Evolutionary conservation across 1,140 invertebrate genomes (phyloP).

Genomic region (Vanessa atalanta): DNA sequence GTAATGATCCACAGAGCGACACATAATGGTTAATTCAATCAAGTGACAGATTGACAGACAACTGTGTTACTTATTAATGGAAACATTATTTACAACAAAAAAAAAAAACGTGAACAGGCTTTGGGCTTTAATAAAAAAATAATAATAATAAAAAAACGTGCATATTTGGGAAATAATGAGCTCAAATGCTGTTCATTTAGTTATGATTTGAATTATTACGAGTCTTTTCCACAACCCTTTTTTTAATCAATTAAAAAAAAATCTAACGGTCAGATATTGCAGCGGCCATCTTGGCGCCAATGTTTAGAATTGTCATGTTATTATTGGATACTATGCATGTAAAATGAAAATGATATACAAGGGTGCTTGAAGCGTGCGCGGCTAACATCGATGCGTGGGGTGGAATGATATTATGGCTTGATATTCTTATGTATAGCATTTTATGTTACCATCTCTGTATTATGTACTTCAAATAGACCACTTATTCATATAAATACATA

Average conservation of each 20-base stretch:
- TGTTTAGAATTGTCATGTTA: conserved; percentile 23
- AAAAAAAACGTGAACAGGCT: conserved; percentile 39
- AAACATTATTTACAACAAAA: conserved; percentile 66
- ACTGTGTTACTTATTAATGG: conserved; percentile 61
- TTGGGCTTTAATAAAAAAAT: conserved; percentile 39
- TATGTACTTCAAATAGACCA: not conserved
- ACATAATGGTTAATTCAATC: conserved; percentile 61
- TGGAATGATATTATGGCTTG: conserved; percentile 33
- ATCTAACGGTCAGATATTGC: conserved; percentile 24
- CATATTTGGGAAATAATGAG: conserved; percentile 29
- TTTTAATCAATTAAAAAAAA: conserved; percentile 33
- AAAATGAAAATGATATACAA: conserved; percentile 42
- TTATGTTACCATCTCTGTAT: conserved; percentile 20
- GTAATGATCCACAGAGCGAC: conserved; percentile 53
- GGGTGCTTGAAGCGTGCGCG: conserved; percentile 54
- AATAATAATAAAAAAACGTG: conserved; percentile 33
- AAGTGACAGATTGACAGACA: conserved; percentile 57
- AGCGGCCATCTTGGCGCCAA: conserved; percentile 13
- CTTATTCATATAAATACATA: too few species aligned
- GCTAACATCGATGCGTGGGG: conserved; percentile 59
- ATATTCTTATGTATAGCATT: conserved; percentile 3
- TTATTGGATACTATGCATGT: conserved; percentile 33
- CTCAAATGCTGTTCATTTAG: conserved; percentile 47
- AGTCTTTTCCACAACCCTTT: conserved; percentile 78
- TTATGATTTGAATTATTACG: conserved; percentile 38